Percentiles rank a stretch among this genome's conserved stretches.
Evolutionary conservation across 2,113 vertebrate species (phyloP).

Genomic region (Chloroceryle aenea): DNA sequence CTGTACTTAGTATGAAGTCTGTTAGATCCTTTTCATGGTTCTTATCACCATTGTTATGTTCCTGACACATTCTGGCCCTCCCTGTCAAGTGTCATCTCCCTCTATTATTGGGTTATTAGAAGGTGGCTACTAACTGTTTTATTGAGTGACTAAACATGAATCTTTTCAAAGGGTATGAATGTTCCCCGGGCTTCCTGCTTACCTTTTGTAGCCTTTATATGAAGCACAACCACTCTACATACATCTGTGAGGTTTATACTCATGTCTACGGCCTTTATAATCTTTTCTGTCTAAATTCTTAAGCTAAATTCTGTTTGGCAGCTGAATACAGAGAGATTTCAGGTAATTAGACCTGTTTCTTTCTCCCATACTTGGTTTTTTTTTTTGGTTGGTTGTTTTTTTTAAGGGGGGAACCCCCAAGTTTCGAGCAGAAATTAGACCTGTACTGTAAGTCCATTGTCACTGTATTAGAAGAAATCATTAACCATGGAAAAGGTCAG

Average conservation of each 20-base stretch:
- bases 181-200: not conserved
- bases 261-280: not conserved
- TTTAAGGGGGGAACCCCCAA: not conserved
- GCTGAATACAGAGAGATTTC: not conserved
- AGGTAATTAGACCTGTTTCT: not conserved
- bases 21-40: not conserved
- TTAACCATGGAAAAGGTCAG: not conserved
- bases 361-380: not conserved
- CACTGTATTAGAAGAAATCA: not conserved
- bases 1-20: not conserved
- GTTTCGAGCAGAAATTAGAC: not conserved
- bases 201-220: not conserved
- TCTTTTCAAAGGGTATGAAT: not conserved
- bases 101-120: not conserved
- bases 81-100: not conserved
- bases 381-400: not conserved
- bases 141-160: not conserved
- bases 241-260: not conserved
- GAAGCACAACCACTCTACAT: not conserved
- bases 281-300: not conserved
- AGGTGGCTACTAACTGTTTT: not conserved
- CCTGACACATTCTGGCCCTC: not conserved
- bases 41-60: not conserved
- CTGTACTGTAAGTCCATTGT: not conserved
- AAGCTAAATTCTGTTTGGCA: not conserved